phyloP scores from a whole-genome alignment of 1,140 invertebrate genomes.

The Bombus fervidus region DNA sequence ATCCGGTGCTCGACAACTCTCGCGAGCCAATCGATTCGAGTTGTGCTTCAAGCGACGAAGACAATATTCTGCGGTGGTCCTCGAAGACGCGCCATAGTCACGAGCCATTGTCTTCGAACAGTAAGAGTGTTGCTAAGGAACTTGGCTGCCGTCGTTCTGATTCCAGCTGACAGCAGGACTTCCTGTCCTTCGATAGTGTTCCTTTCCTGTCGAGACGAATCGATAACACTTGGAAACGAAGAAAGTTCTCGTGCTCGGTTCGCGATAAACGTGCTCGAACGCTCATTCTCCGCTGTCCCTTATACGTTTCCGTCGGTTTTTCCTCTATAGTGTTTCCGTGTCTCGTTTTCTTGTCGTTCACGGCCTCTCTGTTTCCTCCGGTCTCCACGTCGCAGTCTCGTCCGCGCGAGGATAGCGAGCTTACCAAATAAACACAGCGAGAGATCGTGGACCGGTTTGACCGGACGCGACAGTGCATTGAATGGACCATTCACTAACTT shows the following conservation, averaged over 20 bases:
- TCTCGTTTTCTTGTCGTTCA: background rate
- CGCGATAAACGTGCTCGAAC: constrained; percentile 34
- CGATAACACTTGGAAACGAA: constrained; percentile 48
- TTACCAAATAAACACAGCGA: constrained; percentile 67
- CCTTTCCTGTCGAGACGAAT: constrained; percentile 53
- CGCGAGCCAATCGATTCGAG: constrained; percentile 45
- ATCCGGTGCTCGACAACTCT: constrained; percentile 24
- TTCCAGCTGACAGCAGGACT: constrained; percentile 22
- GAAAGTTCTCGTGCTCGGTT: background rate
- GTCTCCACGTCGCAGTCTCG: background rate
- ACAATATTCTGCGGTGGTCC: background rate
- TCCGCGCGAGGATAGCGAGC: constrained; percentile 35
- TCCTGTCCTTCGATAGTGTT: constrained; percentile 33
- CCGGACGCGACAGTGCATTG: constrained; percentile 70
- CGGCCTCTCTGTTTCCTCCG: background rate
- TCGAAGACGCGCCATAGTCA: background rate
- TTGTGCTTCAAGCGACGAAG: background rate
- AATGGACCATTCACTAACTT: constrained; percentile 76
- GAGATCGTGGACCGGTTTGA: constrained; percentile 72
- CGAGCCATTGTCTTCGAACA: constrained; percentile 32
- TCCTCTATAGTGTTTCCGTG: background rate
- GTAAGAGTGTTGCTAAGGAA: background rate
- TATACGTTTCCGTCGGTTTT: background rate
- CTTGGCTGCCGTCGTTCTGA: constrained; percentile 17
- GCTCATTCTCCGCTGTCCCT: background rate